Evolutionary conservation across 2,888 invertebrate genomes (phyloP).

Genomic region (Lasioglossum pauxillum): DNA sequence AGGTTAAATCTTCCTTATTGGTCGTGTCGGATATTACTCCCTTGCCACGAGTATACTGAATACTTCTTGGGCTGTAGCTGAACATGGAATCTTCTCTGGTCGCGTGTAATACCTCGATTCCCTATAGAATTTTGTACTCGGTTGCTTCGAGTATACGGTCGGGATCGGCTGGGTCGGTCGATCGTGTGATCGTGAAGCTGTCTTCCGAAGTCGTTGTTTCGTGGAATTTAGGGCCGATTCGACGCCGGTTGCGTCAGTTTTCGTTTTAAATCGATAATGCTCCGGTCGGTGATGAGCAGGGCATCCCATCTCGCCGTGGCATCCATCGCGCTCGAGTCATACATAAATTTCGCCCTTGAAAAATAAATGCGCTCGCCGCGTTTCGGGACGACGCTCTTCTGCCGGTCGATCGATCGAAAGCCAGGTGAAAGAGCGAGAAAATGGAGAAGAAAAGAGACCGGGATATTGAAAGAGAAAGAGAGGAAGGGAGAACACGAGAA

Average conservation of each 20-base stretch:
- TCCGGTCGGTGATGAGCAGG: conserved; percentile 58
- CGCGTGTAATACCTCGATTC: background rate
- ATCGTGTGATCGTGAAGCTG: conserved; percentile 23
- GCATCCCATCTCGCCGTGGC: conserved; percentile 57
- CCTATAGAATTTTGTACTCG: background rate
- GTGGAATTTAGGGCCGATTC: conserved; percentile 63
- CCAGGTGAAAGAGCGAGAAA: conserved; percentile 17
- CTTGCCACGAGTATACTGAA: background rate
- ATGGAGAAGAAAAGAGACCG: background rate
- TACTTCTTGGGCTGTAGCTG: background rate
- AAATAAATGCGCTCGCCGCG: conserved; percentile 66
- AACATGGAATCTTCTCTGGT: conserved; percentile 1
- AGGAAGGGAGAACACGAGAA: background rate
- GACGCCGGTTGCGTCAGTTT: conserved; percentile 49
- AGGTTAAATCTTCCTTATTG: background rate
- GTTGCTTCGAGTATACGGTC: no score
- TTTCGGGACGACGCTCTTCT: conserved; percentile 23
- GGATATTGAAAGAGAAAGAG: background rate
- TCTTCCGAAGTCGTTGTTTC: conserved; percentile 37
- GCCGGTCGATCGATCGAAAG: conserved; percentile 55
- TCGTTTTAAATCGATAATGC: conserved; percentile 66
- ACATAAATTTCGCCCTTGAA: conserved; percentile 72
- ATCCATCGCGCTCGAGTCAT: conserved; percentile 67
- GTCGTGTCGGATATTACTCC: background rate
- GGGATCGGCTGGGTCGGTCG: conserved; percentile 3